phyloP scores from a whole-genome alignment of 2,113 vertebrate species.

The Cinclus mexicanus region DNA sequence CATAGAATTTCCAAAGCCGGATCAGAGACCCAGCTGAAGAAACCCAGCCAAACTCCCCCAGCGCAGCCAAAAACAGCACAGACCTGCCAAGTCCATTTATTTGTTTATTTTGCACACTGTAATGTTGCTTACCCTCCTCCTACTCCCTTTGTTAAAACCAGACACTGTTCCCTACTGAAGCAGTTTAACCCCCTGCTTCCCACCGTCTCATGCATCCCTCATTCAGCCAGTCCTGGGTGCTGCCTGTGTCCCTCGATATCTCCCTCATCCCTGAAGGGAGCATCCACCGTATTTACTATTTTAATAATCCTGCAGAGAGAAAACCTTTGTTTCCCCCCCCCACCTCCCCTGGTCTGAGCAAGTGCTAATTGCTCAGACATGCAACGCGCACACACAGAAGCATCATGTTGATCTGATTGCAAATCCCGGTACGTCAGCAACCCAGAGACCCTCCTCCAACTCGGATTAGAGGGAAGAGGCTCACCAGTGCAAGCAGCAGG shows the following conservation, averaged over 20 bases:
- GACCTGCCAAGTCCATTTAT: not conserved
- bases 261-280: not conserved
- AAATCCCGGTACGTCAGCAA: slow-evolving; percentile 47
- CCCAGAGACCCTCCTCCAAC: slow-evolving; percentile 49
- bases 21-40: not conserved
- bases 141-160: not conserved
- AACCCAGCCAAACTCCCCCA: not conserved
- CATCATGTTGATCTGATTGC: not conserved
- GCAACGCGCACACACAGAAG: not conserved
- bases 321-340: not conserved
- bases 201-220: not conserved
- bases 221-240: not conserved
- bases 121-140: not conserved
- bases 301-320: not conserved
- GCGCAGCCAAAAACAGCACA: not conserved
- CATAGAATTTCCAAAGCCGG: not conserved
- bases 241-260: not conserved
- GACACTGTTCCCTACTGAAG: not conserved
- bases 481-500: not conserved
- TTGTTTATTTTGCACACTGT: not conserved
- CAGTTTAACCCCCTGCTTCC: not conserved
- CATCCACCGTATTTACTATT: not conserved
- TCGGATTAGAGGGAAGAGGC: not conserved
- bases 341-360: not conserved
- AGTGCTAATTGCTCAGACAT: not conserved